phyloP scores from a whole-genome alignment of 2,888 invertebrate species.

The Euzophera pinguis region DNA sequence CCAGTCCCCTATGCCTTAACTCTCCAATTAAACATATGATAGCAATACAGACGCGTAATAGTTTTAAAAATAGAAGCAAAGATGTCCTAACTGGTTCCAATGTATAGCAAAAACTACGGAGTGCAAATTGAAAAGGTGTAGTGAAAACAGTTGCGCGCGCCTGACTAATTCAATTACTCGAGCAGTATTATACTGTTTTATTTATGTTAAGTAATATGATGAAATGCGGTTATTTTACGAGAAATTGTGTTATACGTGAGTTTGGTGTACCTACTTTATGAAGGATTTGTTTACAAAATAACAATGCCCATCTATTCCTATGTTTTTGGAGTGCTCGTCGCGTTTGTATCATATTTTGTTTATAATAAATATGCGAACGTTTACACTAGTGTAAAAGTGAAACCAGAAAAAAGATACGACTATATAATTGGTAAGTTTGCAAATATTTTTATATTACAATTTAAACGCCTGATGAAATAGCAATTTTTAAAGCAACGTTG shows the following conservation, averaged over 20 bases:
- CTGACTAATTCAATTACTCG: slow-evolving; percentile 66
- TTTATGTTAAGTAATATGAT: neutral
- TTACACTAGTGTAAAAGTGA: slow-evolving; percentile 51
- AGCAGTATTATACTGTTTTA: slow-evolving; percentile 21
- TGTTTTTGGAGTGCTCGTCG: slow-evolving; percentile 47
- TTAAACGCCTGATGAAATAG: neutral
- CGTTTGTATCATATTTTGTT: slow-evolving; percentile 52
- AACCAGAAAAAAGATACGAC: slow-evolving; percentile 63
- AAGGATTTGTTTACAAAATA: neutral
- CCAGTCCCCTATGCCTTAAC: too few species aligned
- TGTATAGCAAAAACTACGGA: too few species aligned
- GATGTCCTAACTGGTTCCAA: too few species aligned
- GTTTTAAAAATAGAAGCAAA: too few species aligned
- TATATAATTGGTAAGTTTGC: slow-evolving; percentile 66
- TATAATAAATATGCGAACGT: slow-evolving; percentile 54
- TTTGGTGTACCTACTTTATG: too few species aligned
- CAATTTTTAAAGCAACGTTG: neutral
- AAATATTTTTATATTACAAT: neutral
- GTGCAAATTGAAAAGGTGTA: slow-evolving; percentile 4
- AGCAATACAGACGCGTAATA: too few species aligned
- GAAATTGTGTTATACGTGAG: neutral
- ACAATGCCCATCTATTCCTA: slow-evolving; percentile 54
- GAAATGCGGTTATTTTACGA: neutral
- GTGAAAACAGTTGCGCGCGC: slow-evolving; percentile 29
- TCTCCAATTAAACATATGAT: too few species aligned